phyloP scores from a whole-genome alignment of 2,113 vertebrate species.

The Patagioenas fasciata region DNA sequence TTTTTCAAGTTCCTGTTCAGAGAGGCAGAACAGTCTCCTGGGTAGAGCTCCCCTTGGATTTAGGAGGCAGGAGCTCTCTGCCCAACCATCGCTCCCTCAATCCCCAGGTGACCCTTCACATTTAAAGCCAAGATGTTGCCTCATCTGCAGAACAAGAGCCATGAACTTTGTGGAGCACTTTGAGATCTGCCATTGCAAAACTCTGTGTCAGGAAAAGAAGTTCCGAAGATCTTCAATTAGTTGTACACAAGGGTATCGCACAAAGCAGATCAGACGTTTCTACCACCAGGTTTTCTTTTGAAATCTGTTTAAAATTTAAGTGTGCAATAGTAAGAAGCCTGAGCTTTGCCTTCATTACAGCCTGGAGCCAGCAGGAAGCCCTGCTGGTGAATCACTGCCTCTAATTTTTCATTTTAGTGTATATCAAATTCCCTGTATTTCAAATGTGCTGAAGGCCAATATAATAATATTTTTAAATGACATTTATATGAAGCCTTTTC shows the following conservation, averaged over 20 bases:
- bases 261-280: neutral
- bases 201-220: neutral
- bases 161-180: neutral
- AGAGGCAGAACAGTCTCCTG: neutral
- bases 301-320: conserved; percentile 28
- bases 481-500: neutral
- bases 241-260: neutral
- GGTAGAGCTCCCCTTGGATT: neutral
- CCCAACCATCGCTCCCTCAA: neutral
- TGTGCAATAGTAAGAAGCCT: neutral
- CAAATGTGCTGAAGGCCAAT: neutral
- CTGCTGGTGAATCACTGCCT: neutral
- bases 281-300: neutral
- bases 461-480: neutral
- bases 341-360: neutral
- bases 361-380: neutral
- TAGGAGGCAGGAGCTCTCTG: neutral
- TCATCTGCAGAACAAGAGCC: neutral
- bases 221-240: neutral
- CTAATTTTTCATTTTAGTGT: neutral
- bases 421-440: neutral
- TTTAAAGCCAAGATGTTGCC: neutral
- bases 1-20: conserved; percentile 7
- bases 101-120: neutral
- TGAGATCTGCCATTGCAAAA: neutral